These are phyloP conservation scores for Halisarca cf. caerulea DNA, from an alignment of 37 sponge, comb jelly and placozoan species.

Conservation along the genomic window DNA sequence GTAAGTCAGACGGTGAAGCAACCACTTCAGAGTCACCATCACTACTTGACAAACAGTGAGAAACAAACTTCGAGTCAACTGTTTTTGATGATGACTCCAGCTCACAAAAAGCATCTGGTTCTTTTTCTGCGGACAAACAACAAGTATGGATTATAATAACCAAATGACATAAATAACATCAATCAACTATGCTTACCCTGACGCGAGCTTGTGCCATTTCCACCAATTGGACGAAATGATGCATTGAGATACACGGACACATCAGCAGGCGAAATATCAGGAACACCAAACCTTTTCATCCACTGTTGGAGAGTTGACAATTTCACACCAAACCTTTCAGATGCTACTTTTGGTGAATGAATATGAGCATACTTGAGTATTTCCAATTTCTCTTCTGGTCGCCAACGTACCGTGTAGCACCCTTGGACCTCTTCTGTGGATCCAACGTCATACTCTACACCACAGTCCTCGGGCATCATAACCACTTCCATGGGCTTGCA, in stretches of 20 bases:
- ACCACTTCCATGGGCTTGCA: slow-evolving; percentile 10
- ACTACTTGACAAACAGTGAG: background rate
- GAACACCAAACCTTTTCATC: slow-evolving; percentile 47
- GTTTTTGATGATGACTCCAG: background rate
- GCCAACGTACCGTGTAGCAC: slow-evolving; percentile 29
- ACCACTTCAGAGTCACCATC: background rate
- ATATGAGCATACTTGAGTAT: slow-evolving; percentile 77
- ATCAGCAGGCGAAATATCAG: background rate
- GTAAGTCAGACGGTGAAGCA: slow-evolving; percentile 11
- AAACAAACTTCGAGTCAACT: background rate
- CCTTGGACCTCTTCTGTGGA: slow-evolving; percentile 45
- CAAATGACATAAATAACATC: background rate
- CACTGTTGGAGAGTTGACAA: slow-evolving; percentile 74
- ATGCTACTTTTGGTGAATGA: slow-evolving; percentile 72
- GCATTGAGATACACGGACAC: background rate
- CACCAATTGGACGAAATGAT: background rate
- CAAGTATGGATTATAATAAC: background rate
- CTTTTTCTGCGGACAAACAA: background rate
- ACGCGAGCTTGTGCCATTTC: background rate
- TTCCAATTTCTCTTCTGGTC: slow-evolving; percentile 61
- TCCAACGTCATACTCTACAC: slow-evolving; percentile 72
- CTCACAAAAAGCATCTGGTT: background rate
- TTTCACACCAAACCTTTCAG: slow-evolving; percentile 69
- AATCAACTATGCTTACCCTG: background rate
- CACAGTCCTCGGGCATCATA: slow-evolving; percentile 62